Evolutionary conservation across 2,888 invertebrate genomes (phyloP).

Genomic region (Limnephilus rhombicus): DNA sequence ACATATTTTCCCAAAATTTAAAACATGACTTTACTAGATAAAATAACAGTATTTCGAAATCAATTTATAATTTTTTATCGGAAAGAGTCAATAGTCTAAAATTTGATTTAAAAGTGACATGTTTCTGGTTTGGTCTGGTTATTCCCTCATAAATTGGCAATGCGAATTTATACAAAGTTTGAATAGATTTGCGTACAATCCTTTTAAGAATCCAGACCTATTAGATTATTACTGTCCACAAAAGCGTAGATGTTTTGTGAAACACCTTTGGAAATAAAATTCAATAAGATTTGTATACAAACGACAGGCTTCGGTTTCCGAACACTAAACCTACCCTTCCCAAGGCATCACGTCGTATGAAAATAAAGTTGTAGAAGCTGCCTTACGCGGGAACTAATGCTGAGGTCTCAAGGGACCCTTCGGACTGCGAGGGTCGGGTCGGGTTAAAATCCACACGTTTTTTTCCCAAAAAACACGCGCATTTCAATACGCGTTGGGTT

Average conservation of each 20-base stretch:
- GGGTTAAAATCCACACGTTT: not conserved
- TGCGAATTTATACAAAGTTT: not conserved
- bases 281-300: slow-evolving; percentile 1
- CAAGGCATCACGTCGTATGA: slow-evolving; percentile 12
- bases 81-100: too few relatives aligned
- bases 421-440: not conserved
- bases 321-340: slow-evolving; percentile 9
- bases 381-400: slow-evolving; percentile 18
- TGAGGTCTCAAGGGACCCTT: slow-evolving; percentile 18
- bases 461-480: not conserved
- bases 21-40: too few relatives aligned
- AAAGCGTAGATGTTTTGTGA: not conserved
- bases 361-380: slow-evolving; percentile 32
- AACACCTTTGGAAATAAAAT: not conserved
- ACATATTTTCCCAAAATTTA: too few relatives aligned
- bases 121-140: too few relatives aligned
- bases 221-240: not conserved
- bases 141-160: too few relatives aligned
- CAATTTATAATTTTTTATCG: too few relatives aligned
- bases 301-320: not conserved
- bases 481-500: not conserved
- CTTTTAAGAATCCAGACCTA: not conserved
- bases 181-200: not conserved
- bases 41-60: too few relatives aligned
- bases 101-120: too few relatives aligned